Evolutionary conservation across 2,797 vertebrate genomes (phyloP).

Genomic region (Petrocephalus schoutedeni): DNA sequence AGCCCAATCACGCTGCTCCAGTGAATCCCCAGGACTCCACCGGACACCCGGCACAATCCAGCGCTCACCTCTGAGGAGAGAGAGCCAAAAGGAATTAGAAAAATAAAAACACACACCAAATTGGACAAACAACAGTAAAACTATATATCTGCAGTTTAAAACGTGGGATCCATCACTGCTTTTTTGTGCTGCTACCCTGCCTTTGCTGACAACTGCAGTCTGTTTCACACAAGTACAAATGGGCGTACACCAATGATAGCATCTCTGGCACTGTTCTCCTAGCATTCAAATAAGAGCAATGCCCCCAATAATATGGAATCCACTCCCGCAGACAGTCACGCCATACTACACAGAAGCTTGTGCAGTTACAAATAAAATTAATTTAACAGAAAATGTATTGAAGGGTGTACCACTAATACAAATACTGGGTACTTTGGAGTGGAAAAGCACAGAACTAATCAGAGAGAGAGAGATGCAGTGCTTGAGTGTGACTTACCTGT

Average conservation of each 20-base stretch:
- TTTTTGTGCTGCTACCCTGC: neutral
- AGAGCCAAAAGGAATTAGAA: neutral
- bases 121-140: neutral
- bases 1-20: slow-evolving; percentile 57
- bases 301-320: slow-evolving; percentile 48
- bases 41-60: slow-evolving; percentile 59
- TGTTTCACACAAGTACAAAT: neutral
- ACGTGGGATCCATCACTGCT: neutral
- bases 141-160: neutral
- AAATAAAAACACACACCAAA: neutral
- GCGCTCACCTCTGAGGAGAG: slow-evolving; percentile 47
- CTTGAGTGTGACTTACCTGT: slow-evolving; percentile 51
- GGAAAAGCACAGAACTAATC: neutral
- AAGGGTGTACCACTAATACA: neutral
- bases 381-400: neutral
- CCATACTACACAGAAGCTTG: slow-evolving; percentile 22
- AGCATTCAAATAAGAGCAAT: slow-evolving; percentile 25
- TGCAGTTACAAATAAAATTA: neutral
- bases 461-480: neutral
- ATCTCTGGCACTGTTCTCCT: neutral
- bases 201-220: neutral
- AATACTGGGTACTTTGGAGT: neutral
- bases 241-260: neutral
- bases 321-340: slow-evolving; percentile 40
- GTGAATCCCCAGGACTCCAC: slow-evolving; percentile 65